Conservation (phyloP, 37 sponge, comb jelly and placozoan genomes). For the Eunapius fragilis region DNA sequence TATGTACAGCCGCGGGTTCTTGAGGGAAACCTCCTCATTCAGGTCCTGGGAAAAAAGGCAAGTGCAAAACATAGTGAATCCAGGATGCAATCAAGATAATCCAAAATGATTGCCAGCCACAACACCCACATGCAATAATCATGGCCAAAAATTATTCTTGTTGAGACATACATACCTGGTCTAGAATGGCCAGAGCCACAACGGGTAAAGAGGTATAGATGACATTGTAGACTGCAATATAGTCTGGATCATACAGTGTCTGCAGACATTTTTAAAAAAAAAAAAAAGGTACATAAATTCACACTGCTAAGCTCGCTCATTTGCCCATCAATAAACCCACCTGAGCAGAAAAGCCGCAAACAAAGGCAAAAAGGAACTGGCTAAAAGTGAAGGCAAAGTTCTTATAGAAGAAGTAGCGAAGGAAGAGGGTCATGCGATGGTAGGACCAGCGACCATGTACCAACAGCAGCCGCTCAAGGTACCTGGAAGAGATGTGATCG, state of each 20-base stretch:
- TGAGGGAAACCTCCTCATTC: conserved; percentile 69
- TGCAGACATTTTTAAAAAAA: not conserved
- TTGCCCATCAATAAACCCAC: conserved; percentile 23
- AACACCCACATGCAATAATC: too few species aligned
- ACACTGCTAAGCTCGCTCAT: not conserved
- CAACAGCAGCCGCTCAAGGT: conserved; percentile 89
- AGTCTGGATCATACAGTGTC: not conserved
- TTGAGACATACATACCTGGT: conserved; percentile 84
- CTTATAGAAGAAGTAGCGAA: conserved; percentile 98
- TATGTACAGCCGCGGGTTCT: conserved; percentile 81
- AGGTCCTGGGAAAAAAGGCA: conserved; percentile 62
- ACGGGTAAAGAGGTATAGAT: not conserved
- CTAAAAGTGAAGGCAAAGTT: conserved; percentile 97
- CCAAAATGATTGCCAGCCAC: too few species aligned
- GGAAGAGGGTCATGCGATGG: conserved; percentile 95
- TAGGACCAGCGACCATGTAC: conserved; percentile 98
- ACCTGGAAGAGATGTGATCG: conserved; percentile 62
- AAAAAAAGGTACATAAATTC: not conserved
- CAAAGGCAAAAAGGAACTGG: conserved; percentile 93
- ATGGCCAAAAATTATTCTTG: too few species aligned
- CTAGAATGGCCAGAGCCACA: conserved; percentile 21
- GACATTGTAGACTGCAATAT: not conserved
- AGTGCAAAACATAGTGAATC: too few species aligned
- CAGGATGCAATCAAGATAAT: too few species aligned
- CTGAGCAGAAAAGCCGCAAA: conserved; percentile 98